phyloP scores from a whole-genome alignment of 2,797 vertebrate genomes.

The Emydoidea blandingii region DNA sequence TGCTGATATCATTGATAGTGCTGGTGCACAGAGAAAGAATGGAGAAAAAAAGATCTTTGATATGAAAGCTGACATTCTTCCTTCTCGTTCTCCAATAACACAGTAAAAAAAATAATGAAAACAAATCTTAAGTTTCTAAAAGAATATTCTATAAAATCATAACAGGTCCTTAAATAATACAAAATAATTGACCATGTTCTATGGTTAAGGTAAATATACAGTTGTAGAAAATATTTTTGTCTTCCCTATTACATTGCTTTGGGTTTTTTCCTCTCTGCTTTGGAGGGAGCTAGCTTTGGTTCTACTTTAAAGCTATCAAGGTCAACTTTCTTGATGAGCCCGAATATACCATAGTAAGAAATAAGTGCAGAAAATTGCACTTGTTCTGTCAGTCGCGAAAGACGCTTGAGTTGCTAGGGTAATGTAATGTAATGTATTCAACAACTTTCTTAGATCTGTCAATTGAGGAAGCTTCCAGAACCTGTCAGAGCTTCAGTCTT shows the following conservation, averaged over 20 bases:
- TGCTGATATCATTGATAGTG: background rate
- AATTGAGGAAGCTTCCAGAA: background rate
- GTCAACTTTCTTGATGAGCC: conserved; percentile 37
- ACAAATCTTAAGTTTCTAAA: background rate
- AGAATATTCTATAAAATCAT: background rate
- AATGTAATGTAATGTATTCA: background rate
- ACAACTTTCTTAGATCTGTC: background rate
- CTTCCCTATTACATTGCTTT: background rate
- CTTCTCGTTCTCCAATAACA: background rate
- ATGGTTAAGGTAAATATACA: background rate
- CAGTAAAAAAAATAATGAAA: background rate
- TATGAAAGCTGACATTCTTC: background rate
- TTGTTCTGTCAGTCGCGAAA: conserved; percentile 47
- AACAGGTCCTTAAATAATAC: background rate
- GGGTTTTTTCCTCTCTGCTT: background rate
- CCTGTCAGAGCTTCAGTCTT: background rate
- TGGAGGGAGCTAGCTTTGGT: background rate
- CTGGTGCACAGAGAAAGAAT: background rate
- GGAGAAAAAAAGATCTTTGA: background rate
- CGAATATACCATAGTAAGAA: conserved; percentile 30
- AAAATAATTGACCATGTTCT: background rate
- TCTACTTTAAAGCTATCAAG: conserved; percentile 5
- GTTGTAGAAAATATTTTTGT: background rate
- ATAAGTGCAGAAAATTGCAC: conserved; percentile 31
- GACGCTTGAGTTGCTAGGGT: background rate